Evolutionary conservation across 2,797 vertebrate genomes (phyloP).

Genomic region (Thunnus albacares): DNA sequence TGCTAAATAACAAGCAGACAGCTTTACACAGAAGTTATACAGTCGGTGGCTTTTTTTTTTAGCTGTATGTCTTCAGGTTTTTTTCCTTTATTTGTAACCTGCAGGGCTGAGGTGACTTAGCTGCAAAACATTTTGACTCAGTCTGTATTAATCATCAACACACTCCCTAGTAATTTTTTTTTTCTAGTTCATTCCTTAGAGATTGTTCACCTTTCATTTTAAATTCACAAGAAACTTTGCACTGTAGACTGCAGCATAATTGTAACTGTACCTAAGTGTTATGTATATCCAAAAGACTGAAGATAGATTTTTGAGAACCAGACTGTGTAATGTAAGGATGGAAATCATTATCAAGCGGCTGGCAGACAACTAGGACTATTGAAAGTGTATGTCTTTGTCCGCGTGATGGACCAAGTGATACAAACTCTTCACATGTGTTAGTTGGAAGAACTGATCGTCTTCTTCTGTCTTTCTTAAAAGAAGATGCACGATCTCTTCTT

Average conservation of each 20-base stretch:
- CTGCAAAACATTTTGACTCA: neutral
- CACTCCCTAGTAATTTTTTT: neutral
- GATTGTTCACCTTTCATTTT: neutral
- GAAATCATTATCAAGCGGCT: neutral
- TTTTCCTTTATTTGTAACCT: neutral
- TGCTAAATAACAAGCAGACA: neutral
- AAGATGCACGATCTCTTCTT: neutral
- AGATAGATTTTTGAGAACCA: slow-evolving; percentile 5
- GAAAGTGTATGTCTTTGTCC: too few relatives aligned
- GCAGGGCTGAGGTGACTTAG: neutral
- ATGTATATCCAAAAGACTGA: neutral
- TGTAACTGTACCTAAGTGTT: neutral
- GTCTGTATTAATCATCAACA: slow-evolving; percentile 19
- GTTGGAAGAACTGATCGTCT: neutral
- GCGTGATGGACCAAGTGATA: too few relatives aligned
- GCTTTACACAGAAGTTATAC: neutral
- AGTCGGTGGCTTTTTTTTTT: neutral
- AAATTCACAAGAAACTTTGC: neutral
- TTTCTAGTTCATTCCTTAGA: neutral
- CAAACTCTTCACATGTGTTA: neutral
- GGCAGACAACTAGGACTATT: neutral
- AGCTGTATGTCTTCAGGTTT: neutral
- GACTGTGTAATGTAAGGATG: neutral
- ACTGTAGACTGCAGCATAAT: neutral
- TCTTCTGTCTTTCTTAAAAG: neutral